Percentiles rank a stretch among this genome's conserved stretches.
phyloP scores from a whole-genome alignment of 2,113 vertebrate genomes.

The Lamprologus tigripictilis region DNA sequence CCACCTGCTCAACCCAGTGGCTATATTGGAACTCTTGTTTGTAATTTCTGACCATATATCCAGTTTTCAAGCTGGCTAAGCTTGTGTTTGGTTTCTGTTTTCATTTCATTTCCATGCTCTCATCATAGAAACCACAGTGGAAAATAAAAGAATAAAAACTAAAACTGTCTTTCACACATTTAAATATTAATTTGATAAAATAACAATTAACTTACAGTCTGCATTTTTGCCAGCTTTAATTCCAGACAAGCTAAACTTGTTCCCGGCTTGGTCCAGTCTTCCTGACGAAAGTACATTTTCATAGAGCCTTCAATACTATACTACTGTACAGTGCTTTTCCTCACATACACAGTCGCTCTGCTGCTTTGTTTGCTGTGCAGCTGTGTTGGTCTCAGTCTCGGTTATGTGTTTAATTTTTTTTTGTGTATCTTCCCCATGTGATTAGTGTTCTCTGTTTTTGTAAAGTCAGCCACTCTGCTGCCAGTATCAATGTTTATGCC shows the following conservation, averaged over 20 bases:
- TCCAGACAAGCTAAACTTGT: background rate
- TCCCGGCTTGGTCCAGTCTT: background rate
- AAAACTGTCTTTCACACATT: background rate
- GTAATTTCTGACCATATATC: background rate
- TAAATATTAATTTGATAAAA: background rate
- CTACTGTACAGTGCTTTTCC: background rate
- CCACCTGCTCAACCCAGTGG: background rate
- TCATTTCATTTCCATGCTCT: background rate
- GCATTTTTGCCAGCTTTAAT: background rate
- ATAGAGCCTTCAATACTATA: background rate
- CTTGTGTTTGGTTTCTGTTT: background rate
- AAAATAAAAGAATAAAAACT: background rate
- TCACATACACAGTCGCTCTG: background rate
- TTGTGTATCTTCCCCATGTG: background rate
- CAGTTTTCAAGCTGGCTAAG: background rate
- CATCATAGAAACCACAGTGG: background rate
- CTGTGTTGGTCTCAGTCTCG: background rate
- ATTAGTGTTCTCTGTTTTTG: background rate
- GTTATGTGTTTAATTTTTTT: background rate
- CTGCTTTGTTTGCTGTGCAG: background rate
- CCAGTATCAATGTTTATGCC: background rate
- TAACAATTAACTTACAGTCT: background rate
- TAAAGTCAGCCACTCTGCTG: background rate
- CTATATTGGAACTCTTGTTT: background rate
- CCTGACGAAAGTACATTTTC: background rate